Percentiles rank a stretch among this genome's conserved stretches.
phyloP scores from a whole-genome alignment of 1,140 invertebrate species.

The Ips nitidus region DNA sequence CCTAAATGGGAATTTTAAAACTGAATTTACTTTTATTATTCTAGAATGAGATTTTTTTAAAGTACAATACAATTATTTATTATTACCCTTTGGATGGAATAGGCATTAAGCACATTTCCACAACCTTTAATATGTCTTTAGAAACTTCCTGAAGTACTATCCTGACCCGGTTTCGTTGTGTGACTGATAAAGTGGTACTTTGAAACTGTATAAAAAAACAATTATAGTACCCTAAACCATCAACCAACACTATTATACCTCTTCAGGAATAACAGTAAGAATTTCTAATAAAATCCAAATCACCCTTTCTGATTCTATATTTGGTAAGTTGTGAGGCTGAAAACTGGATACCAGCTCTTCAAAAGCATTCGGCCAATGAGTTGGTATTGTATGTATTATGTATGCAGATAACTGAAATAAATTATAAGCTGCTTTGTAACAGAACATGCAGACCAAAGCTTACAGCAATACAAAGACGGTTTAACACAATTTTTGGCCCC shows the following conservation, averaged over 20 bases:
- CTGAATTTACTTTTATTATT: no score
- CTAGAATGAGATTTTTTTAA: neutral
- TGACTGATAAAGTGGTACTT: conserved; percentile 54
- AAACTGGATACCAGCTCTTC: conserved; percentile 66
- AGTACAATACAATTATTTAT: neutral
- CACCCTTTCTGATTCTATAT: conserved; percentile 56
- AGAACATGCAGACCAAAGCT: conserved; percentile 49
- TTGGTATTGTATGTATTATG: conserved; percentile 65
- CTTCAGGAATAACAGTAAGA: conserved; percentile 77
- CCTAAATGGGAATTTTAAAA: no score
- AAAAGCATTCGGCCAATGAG: conserved; percentile 66
- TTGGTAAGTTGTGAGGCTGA: conserved; percentile 61
- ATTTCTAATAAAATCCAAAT: conserved; percentile 71
- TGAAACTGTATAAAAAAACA: conserved; percentile 54
- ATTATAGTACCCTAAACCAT: neutral
- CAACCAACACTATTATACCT: conserved; percentile 56
- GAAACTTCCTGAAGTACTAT: conserved; percentile 55
- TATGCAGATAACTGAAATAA: conserved; percentile 63
- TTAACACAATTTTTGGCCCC: conserved; percentile 81
- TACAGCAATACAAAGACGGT: conserved; percentile 84
- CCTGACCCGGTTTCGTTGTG: conserved; percentile 52
- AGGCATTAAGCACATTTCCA: conserved; percentile 51
- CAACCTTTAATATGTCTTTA: conserved; percentile 51
- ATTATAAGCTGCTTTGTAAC: neutral
- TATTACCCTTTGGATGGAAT: conserved; percentile 45